These are phyloP conservation scores for Hyperoplus lanceolatus DNA, from an alignment of 2,797 vertebrate genomes.

Conservation along the genomic window DNA sequence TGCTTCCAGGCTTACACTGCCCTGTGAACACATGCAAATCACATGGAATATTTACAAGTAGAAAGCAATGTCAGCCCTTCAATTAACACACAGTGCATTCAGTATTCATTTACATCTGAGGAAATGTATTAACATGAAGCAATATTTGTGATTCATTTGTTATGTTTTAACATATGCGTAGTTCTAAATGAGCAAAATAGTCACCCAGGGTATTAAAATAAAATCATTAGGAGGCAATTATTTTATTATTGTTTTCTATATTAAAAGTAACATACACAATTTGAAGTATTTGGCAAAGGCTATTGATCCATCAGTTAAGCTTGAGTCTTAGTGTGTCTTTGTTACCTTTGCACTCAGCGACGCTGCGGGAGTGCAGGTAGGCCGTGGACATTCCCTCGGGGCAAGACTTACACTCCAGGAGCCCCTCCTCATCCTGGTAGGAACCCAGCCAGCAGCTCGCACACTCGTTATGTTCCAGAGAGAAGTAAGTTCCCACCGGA, in stretches of 20 bases:
- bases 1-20: slow-evolving; percentile 95
- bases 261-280: neutral
- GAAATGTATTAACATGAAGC: neutral
- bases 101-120: neutral
- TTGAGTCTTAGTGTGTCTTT: neutral
- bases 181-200: neutral
- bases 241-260: neutral
- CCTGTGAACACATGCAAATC: slow-evolving; percentile 79
- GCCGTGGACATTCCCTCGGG: slow-evolving; percentile 91
- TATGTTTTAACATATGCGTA: neutral
- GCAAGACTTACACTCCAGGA: slow-evolving; percentile 94
- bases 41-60: neutral
- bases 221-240: neutral
- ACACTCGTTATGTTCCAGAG: slow-evolving; percentile 91
- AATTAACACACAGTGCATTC: neutral
- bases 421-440: slow-evolving; percentile 96
- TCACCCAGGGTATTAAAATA: neutral
- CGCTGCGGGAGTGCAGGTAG: slow-evolving; percentile 94
- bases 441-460: slow-evolving; percentile 96
- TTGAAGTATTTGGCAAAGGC: neutral
- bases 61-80: neutral
- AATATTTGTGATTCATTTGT: neutral
- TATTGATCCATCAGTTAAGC: neutral
- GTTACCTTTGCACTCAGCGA: slow-evolving; percentile 94
- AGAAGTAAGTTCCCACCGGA: slow-evolving; percentile 95